Evolutionary conservation across 1,140 invertebrate species (phyloP), one percentile per base, ranked within the genome.

Genomic region (Lasioglossum baleicum): DNA sequence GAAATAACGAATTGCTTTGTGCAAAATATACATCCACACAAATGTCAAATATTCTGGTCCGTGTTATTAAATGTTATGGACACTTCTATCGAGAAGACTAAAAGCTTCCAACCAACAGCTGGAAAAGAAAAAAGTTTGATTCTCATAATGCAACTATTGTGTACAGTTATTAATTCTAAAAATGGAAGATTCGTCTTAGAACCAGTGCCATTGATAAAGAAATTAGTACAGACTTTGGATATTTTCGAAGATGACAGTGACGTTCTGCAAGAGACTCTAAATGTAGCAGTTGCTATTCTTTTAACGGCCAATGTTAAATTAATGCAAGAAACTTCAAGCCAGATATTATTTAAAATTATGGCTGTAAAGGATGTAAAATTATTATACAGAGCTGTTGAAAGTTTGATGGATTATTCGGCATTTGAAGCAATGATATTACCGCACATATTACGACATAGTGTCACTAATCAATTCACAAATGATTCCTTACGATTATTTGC

Each of bases 351-450:
- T 83, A 95, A 95, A 84, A 88, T 96, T 13, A 87, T 96, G 7
- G 92, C 91, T 13, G 88, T 95, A 0, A 91, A 93, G 72, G 91
- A 94, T 85, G 91, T 92, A 78, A 88, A 93, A 35, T 93, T 96
- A 15, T 93, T 96, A 11, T 92, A 95, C 17, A 92, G 93, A 61
- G 95, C 96, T 86, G 94, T 97, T 2, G 94, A 95, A 84, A 94
- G 95, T 90, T 92, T 96, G 2, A 93, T 95, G 44, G 89, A 94
- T 65, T 96, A 95, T 89, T 93, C 95, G 8, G 94, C 95, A 64
- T 97, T 97, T 90, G 96, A 97, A 90, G 93, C 95, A 66, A 92
- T 96, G 66, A 94, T 98, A 72, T 90, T 98, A 70, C 96, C 97
- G 0, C 92, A 94, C 56, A 94, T 97, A 53, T 85, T 97, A 17